Evolutionary conservation across 2,113 vertebrate species (phyloP).

Genomic region (Sceloporus tristichus): DNA sequence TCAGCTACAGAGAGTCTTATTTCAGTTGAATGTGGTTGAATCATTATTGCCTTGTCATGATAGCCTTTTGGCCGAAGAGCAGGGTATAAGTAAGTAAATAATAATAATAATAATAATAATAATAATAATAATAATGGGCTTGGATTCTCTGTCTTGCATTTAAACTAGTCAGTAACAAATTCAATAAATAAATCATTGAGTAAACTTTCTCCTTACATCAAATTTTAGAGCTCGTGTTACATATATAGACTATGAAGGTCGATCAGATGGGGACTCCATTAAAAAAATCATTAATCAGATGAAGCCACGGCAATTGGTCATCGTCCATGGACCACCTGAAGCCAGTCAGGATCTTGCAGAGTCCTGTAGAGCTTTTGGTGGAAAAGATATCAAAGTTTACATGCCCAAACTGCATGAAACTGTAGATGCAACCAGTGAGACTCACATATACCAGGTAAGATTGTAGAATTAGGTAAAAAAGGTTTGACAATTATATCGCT

Average conservation of each 20-base stretch:
- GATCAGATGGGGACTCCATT: constrained; percentile 98
- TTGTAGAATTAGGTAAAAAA: not conserved
- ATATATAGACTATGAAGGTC: constrained; percentile 98
- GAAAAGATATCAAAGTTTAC: constrained; percentile 98
- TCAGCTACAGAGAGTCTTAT: not conserved
- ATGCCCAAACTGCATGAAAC: constrained; percentile 97
- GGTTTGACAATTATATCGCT: not conserved
- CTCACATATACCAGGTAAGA: constrained; percentile 97
- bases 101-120: too few species aligned
- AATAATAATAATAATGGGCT: not conserved
- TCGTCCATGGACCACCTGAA: constrained; percentile 95
- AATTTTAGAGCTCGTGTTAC: constrained; percentile 89
- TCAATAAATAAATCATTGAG: constrained; percentile 12
- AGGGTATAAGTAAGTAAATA: too few species aligned
- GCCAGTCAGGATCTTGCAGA: constrained; percentile 95
- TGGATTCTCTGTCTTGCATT: constrained; percentile 25
- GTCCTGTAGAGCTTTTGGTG: constrained; percentile 94
- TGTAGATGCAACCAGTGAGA: constrained; percentile 96
- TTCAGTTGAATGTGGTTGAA: not conserved
- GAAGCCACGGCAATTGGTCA: constrained; percentile 95
- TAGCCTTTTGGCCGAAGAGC: too few species aligned
- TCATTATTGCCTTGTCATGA: constrained; percentile 23
- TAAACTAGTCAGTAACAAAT: constrained; percentile 6
- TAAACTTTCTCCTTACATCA: constrained; percentile 33
- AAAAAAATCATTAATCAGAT: constrained; percentile 99